Evolutionary conservation across 2,888 invertebrate species (phyloP).

Genomic region (Scrobipalpa atriplicella): DNA sequence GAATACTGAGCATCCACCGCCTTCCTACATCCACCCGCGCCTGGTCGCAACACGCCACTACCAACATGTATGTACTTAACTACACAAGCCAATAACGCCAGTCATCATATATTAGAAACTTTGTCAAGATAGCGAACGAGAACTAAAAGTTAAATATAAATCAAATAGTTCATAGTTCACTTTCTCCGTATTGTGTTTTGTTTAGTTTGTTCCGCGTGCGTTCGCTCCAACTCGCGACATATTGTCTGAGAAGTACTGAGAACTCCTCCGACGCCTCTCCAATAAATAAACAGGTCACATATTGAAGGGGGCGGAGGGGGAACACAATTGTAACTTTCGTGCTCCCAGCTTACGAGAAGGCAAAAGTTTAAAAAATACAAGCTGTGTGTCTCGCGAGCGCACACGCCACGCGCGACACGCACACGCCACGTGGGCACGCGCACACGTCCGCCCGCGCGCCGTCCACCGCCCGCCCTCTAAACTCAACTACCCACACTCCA

Average conservation of each 20-base stretch:
- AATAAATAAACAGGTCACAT: constrained; percentile 83
- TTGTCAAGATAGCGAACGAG: constrained; percentile 35
- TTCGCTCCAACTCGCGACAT: constrained; percentile 74
- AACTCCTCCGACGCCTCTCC: constrained; percentile 78
- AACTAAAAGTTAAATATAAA: constrained; percentile 62
- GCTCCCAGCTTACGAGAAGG: constrained; percentile 71
- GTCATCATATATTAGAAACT: constrained; percentile 36
- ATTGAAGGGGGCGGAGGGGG: constrained; percentile 78
- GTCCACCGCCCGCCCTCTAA: not conserved
- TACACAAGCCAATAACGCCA: constrained; percentile 14
- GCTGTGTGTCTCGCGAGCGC: constrained; percentile 53
- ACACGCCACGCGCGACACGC: constrained; percentile 35
- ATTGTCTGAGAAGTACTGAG: constrained; percentile 80
- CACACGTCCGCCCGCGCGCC: constrained; percentile 2
- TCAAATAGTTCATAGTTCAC: constrained; percentile 69
- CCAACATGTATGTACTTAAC: constrained; percentile 8
- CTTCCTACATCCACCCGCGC: constrained; percentile 24
- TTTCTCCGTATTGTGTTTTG: constrained; percentile 72
- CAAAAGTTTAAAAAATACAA: constrained; percentile 82
- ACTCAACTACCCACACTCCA: constrained; percentile 21
- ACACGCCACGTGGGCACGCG: constrained; percentile 44
- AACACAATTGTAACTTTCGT: constrained; percentile 82
- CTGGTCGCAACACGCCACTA: constrained; percentile 26
- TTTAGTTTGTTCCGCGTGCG: constrained; percentile 66
- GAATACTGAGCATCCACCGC: constrained; percentile 67